Conservation (phyloP, 2,888 invertebrate species). For the Hetaerina titia region DNA sequence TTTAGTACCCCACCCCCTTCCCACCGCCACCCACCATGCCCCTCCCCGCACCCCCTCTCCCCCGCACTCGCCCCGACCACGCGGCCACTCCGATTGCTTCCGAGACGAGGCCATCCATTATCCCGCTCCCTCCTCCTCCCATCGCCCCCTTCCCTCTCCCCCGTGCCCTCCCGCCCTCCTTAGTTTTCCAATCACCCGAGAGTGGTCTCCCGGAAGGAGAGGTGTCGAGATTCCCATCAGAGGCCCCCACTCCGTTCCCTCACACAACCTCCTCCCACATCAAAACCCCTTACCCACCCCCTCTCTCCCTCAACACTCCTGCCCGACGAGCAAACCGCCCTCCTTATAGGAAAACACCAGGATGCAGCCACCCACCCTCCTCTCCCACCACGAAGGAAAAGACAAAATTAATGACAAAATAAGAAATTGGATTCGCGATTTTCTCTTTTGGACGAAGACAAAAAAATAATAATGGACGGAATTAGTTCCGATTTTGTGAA, state of each 20-base stretch:
- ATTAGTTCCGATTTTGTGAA: too few species aligned
- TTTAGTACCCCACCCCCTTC: not conserved
- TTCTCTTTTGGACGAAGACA: too few species aligned
- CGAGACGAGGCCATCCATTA: not conserved
- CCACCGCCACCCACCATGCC: not conserved
- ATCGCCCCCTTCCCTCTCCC: not conserved
- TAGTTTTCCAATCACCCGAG: slow-evolving; percentile 3
- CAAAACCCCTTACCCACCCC: not conserved
- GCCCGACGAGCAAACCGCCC: not conserved
- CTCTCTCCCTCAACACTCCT: not conserved
- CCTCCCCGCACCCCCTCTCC: not conserved
- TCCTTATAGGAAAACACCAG: too few species aligned
- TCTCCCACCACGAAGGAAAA: too few species aligned
- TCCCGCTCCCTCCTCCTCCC: not conserved
- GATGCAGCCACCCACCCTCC: too few species aligned
- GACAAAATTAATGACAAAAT: too few species aligned
- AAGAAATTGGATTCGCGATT: too few species aligned
- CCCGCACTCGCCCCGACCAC: not conserved
- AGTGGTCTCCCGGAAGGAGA: slow-evolving; percentile 8
- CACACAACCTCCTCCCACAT: not conserved
- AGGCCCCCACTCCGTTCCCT: not conserved
- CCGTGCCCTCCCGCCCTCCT: not conserved
- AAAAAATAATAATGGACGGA: too few species aligned
- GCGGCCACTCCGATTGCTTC: not conserved
- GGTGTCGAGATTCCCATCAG: not conserved